A percentile compares a stretch with the other conserved stretches of the same genome.
These are phyloP conservation scores for Larimichthys polyactis DNA, from an alignment of 2,113 vertebrate species.

Conservation along the genomic window DNA sequence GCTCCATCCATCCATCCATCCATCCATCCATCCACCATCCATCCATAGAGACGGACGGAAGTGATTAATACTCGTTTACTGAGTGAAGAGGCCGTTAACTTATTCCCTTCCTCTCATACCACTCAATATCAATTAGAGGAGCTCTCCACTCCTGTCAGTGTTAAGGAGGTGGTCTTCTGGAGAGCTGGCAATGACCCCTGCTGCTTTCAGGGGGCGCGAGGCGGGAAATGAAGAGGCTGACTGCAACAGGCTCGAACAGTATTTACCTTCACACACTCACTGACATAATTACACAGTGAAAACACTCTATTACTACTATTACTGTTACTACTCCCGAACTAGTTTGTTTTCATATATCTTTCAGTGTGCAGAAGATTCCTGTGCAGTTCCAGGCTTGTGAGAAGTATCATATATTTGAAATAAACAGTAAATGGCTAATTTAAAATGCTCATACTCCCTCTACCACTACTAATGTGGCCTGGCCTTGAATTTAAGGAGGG, in stretches of 20 bases:
- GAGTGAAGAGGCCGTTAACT: conserved; percentile 38
- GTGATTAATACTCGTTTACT: conserved; percentile 65
- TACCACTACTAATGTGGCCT: too few species aligned
- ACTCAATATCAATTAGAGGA: conserved; percentile 74
- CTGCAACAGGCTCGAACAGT: background rate
- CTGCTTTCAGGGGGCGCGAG: background rate
- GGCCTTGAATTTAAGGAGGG: too few species aligned
- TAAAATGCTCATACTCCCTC: too few species aligned
- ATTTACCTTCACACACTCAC: background rate
- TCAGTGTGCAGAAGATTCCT: too few species aligned
- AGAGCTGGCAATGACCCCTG: conserved; percentile 31
- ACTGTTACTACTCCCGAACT: too few species aligned
- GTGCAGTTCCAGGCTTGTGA: too few species aligned
- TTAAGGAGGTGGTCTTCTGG: conserved; percentile 22
- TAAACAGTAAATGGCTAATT: too few species aligned
- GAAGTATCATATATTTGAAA: too few species aligned
- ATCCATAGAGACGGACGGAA: conserved; percentile 26
- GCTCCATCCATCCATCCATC: background rate
- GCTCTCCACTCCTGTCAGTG: conserved; percentile 8
- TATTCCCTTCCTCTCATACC: conserved; percentile 31
- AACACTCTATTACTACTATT: background rate
- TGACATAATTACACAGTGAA: background rate
- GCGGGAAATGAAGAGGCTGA: background rate
- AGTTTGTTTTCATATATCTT: too few species aligned
- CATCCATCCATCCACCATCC: background rate